Base-by-base conservation (phyloP, 2,113 vertebrate species). In the Dendrocopos noguchii region DNA sequence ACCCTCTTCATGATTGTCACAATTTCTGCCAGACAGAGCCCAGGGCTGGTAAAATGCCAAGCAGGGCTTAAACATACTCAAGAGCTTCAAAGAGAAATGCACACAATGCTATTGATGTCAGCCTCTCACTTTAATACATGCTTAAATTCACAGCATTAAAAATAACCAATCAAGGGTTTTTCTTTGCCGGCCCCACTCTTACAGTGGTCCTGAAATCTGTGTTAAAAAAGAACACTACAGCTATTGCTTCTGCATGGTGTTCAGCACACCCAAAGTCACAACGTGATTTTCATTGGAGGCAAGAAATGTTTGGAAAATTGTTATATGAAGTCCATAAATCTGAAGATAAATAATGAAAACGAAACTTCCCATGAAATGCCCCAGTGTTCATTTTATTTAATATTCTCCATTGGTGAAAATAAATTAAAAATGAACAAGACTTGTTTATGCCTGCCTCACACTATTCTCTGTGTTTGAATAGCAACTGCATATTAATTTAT, bases 401-500 rank as follows among this genome's bases (percentile, higher is more conserved):
- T 97, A 97, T 97, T 97, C 95, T 98, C 97, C 97, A 98, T 96
- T 96, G 98, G 97, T 97, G 95, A 95, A 98, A 98, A 98, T 98
- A 98, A 98, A 98, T 98, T 98, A 97, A 97, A 97, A 97, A 97
- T 95, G 97, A 98, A 98, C 98, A 97, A 98, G 98, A 96, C 97
- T 98, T 98, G 98, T 98, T 98, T 98, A 97, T 96, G 97, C 97
- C 95, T 97, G 97, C 97, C 95, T 97, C 83, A 96, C 95, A 95
- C 91, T 88, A 96, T 96, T 96, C 97, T 97, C 96, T 94, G 95
- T 87, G 95, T 98, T 97, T 97, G 97, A 98, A 98, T 98, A 97
- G 97, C 97, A 98, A 97, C 97, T 94, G 94, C 97, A 98, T 98
- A 98, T 98, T 98, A 98, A 98, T 98, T 98, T 97, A 98, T 97